These are phyloP conservation scores for Chlorodrepanis virens DNA, from an alignment of 2,113 vertebrate species.

Conservation along the genomic window DNA sequence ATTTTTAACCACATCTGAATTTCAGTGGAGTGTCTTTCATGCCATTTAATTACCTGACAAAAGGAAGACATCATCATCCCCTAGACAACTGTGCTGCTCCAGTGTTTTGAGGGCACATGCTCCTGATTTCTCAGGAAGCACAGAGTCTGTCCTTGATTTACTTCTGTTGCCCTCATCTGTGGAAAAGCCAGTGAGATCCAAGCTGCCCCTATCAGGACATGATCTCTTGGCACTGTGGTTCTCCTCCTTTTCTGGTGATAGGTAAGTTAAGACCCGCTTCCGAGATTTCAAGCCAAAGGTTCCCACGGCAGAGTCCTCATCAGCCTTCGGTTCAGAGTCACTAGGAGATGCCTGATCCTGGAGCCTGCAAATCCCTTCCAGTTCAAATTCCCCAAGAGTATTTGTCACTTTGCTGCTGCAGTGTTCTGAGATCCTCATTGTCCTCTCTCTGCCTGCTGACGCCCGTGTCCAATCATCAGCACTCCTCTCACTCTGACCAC, in stretches of 20 bases:
- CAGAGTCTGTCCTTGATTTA: neutral
- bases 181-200: constrained; percentile 9
- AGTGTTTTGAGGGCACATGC: neutral
- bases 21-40: neutral
- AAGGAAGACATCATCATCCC: constrained; percentile 55
- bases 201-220: neutral
- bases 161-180: neutral
- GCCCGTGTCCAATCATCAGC: constrained; percentile 24
- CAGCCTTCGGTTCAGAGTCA: constrained; percentile 45
- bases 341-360: constrained; percentile 77
- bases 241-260: constrained; percentile 24
- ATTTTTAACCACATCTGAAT: neutral
- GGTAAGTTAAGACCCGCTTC: constrained; percentile 19
- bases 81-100: neutral
- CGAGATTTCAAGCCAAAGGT: constrained; percentile 59
- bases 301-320: constrained; percentile 21
- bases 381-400: constrained; percentile 79
- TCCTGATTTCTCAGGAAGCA: neutral
- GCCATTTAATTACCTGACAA: constrained; percentile 64
- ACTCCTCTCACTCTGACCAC: constrained; percentile 12
- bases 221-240: constrained; percentile 12
- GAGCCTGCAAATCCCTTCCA: constrained; percentile 84
- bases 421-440: neutral
- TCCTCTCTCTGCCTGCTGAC: constrained; percentile 28
- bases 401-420: neutral